These are phyloP conservation scores for Hedychridium roseum DNA, from an alignment of 2,888 invertebrate genomes.

Conservation along the genomic window DNA sequence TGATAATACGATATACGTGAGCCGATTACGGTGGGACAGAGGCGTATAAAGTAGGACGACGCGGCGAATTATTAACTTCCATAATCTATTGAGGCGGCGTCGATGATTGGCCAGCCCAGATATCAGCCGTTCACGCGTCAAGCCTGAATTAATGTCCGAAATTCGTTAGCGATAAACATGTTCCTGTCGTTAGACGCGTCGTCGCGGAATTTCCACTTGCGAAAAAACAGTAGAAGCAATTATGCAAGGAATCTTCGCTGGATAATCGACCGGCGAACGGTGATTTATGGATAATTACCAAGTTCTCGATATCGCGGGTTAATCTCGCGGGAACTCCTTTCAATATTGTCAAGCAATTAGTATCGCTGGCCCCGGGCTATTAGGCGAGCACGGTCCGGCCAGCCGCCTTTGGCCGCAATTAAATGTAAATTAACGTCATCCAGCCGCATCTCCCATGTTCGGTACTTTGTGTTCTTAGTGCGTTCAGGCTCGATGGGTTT, in stretches of 20 bases:
- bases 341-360: slow-evolving; percentile 16
- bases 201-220: too few relatives aligned
- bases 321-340: slow-evolving; percentile 8
- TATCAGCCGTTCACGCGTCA: too few relatives aligned
- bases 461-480: too few relatives aligned
- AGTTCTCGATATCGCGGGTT: too few relatives aligned
- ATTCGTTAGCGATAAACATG: slow-evolving; percentile 22
- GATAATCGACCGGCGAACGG: too few relatives aligned
- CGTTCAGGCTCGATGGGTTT: too few relatives aligned
- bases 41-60: slow-evolving; percentile 29
- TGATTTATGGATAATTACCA: too few relatives aligned
- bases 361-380: slow-evolving; percentile 8
- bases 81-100: slow-evolving; percentile 26
- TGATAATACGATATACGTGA: slow-evolving; percentile 41
- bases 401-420: slow-evolving; percentile 4
- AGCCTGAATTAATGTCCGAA: slow-evolving; percentile 24
- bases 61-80: slow-evolving; percentile 40
- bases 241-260: too few relatives aligned
- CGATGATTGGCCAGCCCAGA: too few relatives aligned
- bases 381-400: neutral
- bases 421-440: slow-evolving; percentile 11
- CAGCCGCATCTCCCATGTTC: too few relatives aligned
- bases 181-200: too few relatives aligned
- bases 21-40: slow-evolving; percentile 32
- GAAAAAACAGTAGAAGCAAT: too few relatives aligned